Evolutionary conservation across 1,140 invertebrate genomes (phyloP).

Genomic region (Scaptomyza montana): DNA sequence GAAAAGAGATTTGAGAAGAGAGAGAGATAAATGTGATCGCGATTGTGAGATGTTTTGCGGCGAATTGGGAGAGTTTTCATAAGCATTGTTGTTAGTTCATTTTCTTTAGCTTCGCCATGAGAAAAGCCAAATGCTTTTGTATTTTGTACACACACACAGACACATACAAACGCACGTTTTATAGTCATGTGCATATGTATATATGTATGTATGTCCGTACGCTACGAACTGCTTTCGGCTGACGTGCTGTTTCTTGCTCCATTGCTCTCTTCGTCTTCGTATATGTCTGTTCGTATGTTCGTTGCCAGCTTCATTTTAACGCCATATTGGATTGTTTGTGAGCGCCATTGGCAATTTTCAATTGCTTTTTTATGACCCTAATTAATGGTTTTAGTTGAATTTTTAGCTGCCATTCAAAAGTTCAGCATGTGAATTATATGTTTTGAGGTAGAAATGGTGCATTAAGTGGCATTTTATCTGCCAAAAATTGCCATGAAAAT

Average conservation of each 20-base stretch:
- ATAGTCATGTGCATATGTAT: neutral
- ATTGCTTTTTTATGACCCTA: slow-evolving; percentile 48
- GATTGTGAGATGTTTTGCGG: slow-evolving; percentile 62
- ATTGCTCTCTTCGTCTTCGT: slow-evolving; percentile 51
- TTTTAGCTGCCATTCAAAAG: slow-evolving; percentile 20
- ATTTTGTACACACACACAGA: slow-evolving; percentile 36
- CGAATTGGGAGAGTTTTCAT: slow-evolving; percentile 72
- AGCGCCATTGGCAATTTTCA: slow-evolving; percentile 51
- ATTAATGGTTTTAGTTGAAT: neutral
- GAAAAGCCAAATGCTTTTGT: slow-evolving; percentile 44
- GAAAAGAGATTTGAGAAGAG: slow-evolving; percentile 31
- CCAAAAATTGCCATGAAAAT: slow-evolving; percentile 38
- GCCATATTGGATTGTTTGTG: slow-evolving; percentile 57
- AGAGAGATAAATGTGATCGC: slow-evolving; percentile 36
- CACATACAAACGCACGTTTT: slow-evolving; percentile 26
- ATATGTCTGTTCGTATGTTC: slow-evolving; percentile 16
- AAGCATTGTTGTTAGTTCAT: slow-evolving; percentile 48
- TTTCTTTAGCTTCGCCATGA: slow-evolving; percentile 57
- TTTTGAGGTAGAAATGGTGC: slow-evolving; percentile 50
- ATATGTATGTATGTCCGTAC: neutral
- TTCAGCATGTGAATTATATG: slow-evolving; percentile 22
- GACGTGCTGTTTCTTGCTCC: slow-evolving; percentile 35
- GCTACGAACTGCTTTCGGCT: too few species aligned
- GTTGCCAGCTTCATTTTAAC: slow-evolving; percentile 62
- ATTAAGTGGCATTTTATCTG: neutral